Percentiles rank a stretch among this genome's conserved stretches.
These are phyloP conservation scores for Eristalinus aeneus DNA, from an alignment of 2,888 invertebrate genomes.

Conservation along the genomic window DNA sequence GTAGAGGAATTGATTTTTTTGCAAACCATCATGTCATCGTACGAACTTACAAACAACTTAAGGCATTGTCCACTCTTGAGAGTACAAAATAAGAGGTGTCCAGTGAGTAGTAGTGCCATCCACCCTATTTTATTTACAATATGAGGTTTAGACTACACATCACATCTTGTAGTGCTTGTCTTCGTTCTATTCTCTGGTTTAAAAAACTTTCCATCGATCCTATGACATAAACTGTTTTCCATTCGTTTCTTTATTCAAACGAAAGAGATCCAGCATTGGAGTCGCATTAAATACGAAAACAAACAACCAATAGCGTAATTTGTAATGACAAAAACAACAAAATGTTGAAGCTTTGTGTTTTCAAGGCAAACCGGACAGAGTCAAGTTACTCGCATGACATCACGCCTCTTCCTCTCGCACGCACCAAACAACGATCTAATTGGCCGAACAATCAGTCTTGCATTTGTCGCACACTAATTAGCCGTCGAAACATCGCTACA, in stretches of 20 bases:
- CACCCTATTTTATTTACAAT: too few species aligned
- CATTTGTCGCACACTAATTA: conserved; percentile 16
- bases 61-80: too few species aligned
- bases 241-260: not conserved
- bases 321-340: not conserved
- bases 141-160: too few species aligned
- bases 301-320: not conserved
- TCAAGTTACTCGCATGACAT: conserved; percentile 1
- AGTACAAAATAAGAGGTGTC: too few species aligned
- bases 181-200: too few species aligned
- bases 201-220: too few species aligned
- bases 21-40: too few species aligned
- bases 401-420: not conserved
- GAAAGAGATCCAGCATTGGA: not conserved
- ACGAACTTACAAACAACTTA: too few species aligned
- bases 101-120: too few species aligned
- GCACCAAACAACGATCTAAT: not conserved
- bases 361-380: not conserved
- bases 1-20: too few species aligned
- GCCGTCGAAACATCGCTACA: conserved; percentile 2
- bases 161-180: too few species aligned
- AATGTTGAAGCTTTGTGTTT: not conserved
- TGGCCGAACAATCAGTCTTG: conserved; percentile 2
- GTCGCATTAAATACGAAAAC: not conserved
- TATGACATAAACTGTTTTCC: too few species aligned